Conservation (phyloP, 2,113 vertebrate species). For the Saccopteryx bilineata region DNA sequence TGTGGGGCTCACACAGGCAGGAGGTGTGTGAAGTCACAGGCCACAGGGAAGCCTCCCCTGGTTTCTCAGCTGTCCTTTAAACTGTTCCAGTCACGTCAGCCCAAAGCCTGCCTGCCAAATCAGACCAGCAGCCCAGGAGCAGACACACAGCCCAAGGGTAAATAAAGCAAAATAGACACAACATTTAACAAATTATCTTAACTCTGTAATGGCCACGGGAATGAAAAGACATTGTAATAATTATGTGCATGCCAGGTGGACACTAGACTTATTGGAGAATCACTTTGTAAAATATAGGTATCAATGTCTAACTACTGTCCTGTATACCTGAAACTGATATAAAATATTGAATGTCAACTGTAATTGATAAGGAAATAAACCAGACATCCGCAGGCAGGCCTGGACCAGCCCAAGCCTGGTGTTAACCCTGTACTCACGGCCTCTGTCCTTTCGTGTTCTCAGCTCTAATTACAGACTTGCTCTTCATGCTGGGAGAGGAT, state of each 20-base stretch:
- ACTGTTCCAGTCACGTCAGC: neutral
- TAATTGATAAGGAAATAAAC: neutral
- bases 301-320: neutral
- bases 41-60: neutral
- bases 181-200: neutral
- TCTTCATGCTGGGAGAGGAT: neutral
- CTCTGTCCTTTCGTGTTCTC: neutral
- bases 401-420: neutral
- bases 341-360: neutral
- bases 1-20: neutral
- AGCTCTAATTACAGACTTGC: neutral
- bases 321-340: neutral
- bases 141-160: neutral
- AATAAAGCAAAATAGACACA: neutral
- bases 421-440: neutral
- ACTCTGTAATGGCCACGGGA: neutral
- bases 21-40: neutral
- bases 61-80: neutral
- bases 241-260: neutral
- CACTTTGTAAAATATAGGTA: too few relatives aligned
- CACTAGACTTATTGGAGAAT: neutral
- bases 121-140: neutral
- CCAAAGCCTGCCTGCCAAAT: neutral
- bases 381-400: neutral
- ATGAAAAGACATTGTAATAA: neutral